Evolutionary conservation across 2,113 vertebrate genomes (phyloP), one percentile per base, ranked within the genome.

Genomic region (Hyla sarda): DNA sequence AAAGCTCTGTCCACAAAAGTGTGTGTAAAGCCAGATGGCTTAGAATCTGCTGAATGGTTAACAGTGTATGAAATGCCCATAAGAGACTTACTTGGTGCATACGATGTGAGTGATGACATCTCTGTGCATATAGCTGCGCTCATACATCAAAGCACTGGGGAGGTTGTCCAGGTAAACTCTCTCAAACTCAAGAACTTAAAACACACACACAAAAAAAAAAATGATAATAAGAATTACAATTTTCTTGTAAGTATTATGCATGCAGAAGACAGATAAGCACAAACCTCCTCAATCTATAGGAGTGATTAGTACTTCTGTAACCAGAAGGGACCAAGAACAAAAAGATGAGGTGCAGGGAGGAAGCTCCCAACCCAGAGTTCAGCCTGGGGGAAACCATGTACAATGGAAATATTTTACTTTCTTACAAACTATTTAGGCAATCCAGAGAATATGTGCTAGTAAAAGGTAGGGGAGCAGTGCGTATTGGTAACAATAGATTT

Each of bases 111-210:
- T 96, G 65, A 99, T 99, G 19, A 99, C 95, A 88, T 99, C 98
- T 92, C 97, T 96, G 90, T 99, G 98, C 98, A 99, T 99, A 91
- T 99, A 99, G 90, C 98, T 99, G 80, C 96, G 94, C 45, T 99
- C 98, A 77, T 99, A 99, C 98, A 99, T 98, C 0, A 94, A 95
- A 78, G 98, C 97, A 45, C 97, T 98, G 0, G 98, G 98, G 0
- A 99, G 93, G 86, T 99, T 99, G 88, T 97, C 95, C 92, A 99
- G 93, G 81, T 99, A 99, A 2, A 99, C 95, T 0, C 92, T 95
- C 87, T 99, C 98, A 88, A 95, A 99, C 58, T 98, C 96, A 81
- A 99, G 95, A 58, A 99, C 98, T 97, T 71, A 81, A 73, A 87
- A 88, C n/a, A n/a, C n/a, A n/a, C n/a, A n/a, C n/a, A n/a, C n/a